Evolutionary conservation across 2,888 invertebrate species (phyloP).

Genomic region (Pherbina coryleti): DNA sequence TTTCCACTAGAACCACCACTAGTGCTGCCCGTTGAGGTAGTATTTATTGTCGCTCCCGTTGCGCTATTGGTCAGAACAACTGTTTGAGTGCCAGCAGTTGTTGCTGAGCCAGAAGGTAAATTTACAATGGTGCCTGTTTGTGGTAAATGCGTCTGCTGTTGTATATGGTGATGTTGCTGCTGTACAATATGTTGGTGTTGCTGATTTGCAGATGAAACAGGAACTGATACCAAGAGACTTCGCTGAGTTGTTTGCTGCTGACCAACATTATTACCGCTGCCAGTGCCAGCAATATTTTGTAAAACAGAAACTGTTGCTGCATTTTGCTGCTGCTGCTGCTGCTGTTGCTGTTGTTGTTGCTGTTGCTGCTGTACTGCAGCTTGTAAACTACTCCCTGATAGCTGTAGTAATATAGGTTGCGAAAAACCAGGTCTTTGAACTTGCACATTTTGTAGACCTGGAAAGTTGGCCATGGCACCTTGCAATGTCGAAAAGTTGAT

Average conservation of each 20-base stretch:
- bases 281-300: conserved; percentile 20
- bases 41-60: conserved; percentile 35
- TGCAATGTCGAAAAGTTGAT: conserved; percentile 80
- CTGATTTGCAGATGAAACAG: conserved; percentile 67
- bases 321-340: conserved; percentile 27
- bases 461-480: conserved; percentile 72
- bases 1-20: conserved; percentile 28
- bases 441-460: conserved; percentile 81
- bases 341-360: conserved; percentile 46
- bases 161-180: conserved; percentile 59
- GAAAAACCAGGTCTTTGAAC: conserved; percentile 86
- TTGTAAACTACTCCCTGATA: conserved; percentile 76
- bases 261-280: conserved; percentile 28
- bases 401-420: conserved; percentile 85
- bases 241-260: conserved; percentile 58
- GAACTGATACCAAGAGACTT: conserved; percentile 78
- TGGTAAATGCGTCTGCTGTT: conserved; percentile 68
- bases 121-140: conserved; percentile 70
- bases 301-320: conserved; percentile 48
- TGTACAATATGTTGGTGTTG: conserved; percentile 60
- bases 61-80: conserved; percentile 66
- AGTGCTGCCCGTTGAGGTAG: conserved; percentile 35
- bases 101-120: conserved; percentile 55
- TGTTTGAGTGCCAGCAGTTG: conserved; percentile 67
- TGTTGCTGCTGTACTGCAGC: conserved; percentile 63